A percentile compares a stretch with the other conserved stretches of the same genome.
phyloP scores from a whole-genome alignment of 1,140 invertebrate species.

The Bacillus rossius region DNA sequence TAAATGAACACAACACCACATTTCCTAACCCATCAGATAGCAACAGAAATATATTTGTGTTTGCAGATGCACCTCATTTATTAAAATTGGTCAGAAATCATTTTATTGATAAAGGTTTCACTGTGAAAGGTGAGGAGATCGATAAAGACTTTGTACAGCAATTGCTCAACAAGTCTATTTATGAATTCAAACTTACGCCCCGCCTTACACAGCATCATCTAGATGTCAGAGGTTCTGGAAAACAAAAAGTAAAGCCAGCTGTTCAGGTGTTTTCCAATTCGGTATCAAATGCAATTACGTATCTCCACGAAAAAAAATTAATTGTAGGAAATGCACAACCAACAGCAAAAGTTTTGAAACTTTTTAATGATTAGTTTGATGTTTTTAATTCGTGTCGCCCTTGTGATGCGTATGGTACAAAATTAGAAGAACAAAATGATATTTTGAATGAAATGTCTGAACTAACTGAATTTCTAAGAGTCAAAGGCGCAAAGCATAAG shows the following conservation, averaged over 20 bases:
- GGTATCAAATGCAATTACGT: constrained; percentile 13
- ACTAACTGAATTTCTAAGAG: not conserved
- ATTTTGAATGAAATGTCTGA: constrained; percentile 7
- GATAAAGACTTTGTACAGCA: not conserved
- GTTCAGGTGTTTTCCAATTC: constrained; percentile 15
- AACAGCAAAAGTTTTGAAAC: constrained; percentile 5
- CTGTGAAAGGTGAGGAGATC: constrained; percentile 2
- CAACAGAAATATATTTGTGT: constrained; percentile 15
- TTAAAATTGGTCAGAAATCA: constrained; percentile 16
- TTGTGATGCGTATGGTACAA: not conserved
- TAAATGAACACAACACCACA: not conserved
- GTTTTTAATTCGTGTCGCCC: constrained; percentile 14
- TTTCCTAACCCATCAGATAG: constrained; percentile 9
- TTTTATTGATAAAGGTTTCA: constrained; percentile 13
- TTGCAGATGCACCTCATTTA: constrained; percentile 18
- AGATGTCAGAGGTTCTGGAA: constrained; percentile 6
- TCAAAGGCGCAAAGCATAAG: not conserved
- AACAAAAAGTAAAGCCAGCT: constrained; percentile 14
- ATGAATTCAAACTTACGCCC: constrained; percentile 5
- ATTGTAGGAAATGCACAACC: not conserved
- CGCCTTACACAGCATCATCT: constrained; percentile 12
- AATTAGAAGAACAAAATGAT: constrained; percentile 1
- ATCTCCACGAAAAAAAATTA: not conserved
- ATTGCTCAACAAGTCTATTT: not conserved
- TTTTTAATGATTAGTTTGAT: constrained; percentile 18